Conservation (phyloP, 2,888 invertebrate genomes). For the Pheosia gnoma region DNA sequence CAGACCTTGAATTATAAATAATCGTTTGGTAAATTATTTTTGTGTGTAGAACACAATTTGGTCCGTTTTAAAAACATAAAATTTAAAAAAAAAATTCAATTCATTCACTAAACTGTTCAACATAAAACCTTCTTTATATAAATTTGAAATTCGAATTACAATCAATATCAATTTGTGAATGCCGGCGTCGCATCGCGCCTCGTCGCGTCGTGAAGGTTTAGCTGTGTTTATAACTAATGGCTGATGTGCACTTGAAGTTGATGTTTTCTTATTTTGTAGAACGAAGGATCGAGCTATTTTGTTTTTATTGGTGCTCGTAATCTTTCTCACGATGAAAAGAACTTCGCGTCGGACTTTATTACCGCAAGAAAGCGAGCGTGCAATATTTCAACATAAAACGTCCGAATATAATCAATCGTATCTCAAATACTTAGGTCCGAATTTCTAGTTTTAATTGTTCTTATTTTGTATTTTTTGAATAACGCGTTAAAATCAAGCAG, state of each 20-base stretch:
- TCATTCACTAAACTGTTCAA: background rate
- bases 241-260: background rate
- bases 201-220: slow-evolving; percentile 16
- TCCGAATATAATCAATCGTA: no score
- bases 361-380: no score
- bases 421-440: no score
- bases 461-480: no score
- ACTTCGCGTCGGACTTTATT: background rate
- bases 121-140: background rate
- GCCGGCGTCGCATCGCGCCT: slow-evolving; percentile 9
- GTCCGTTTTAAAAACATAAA: no score
- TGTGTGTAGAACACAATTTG: no score
- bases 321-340: slow-evolving; percentile 14
- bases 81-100: no score
- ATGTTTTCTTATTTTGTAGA: background rate
- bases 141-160: slow-evolving; percentile 4
- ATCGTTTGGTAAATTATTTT: no score
- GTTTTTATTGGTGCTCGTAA: background rate
- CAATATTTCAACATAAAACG: no score
- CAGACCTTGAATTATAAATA: no score
- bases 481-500: no score
- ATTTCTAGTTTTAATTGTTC: no score
- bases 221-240: background rate
- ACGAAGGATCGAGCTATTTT: background rate
- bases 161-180: slow-evolving; percentile 14